Evolutionary conservation across 2,888 invertebrate genomes (phyloP).

Genomic region (Pristionchus exspectatus): DNA sequence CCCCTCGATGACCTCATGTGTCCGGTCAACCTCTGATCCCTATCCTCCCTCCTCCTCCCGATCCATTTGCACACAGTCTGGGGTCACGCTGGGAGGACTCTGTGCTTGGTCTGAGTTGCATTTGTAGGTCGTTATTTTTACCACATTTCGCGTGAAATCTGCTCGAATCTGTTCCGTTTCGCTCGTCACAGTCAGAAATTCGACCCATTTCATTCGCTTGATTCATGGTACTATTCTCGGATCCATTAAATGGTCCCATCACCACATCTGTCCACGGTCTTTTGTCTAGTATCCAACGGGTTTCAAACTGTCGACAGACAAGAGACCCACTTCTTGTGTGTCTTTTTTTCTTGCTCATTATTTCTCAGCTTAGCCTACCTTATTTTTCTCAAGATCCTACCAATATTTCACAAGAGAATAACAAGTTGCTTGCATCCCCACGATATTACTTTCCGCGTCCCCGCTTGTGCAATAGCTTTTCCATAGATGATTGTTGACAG

Average conservation of each 20-base stretch:
- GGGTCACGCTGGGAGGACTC: conserved; percentile 45
- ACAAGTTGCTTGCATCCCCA: not conserved
- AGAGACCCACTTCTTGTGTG: not conserved
- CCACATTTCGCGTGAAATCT: not conserved
- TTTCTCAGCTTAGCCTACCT: not conserved
- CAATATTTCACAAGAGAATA: not conserved
- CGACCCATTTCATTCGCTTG: not conserved
- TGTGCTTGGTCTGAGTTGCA: not conserved
- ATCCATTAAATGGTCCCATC: conserved; percentile 31
- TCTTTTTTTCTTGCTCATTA: not conserved
- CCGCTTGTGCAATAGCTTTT: conserved; percentile 39
- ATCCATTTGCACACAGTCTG: conserved; percentile 39
- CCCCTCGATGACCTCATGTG: conserved; percentile 38
- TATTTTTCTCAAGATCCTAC: not conserved
- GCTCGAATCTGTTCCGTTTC: not conserved
- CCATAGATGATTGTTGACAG: conserved; percentile 44
- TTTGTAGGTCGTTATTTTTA: not conserved
- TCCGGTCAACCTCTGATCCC: conserved; percentile 26
- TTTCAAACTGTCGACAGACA: not conserved
- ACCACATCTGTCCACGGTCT: not conserved
- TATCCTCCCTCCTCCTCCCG: not conserved
- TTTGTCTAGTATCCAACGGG: not conserved
- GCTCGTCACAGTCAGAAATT: not conserved
- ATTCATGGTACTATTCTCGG: not conserved
- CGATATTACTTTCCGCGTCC: not conserved